Conservation (phyloP, 2,888 invertebrate genomes). For the Oasisia sp. region DNA sequence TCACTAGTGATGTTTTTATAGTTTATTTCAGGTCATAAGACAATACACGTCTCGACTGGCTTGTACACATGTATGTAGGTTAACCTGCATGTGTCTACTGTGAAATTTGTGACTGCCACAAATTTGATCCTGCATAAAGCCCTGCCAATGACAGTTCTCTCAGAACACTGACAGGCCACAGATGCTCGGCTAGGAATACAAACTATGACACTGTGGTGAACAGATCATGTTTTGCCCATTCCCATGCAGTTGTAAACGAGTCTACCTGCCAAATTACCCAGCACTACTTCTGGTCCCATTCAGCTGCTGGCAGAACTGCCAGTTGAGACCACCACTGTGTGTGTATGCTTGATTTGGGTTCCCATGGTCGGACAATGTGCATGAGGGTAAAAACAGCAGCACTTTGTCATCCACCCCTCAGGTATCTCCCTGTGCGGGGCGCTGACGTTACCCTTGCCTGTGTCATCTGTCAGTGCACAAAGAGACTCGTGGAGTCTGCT, state of each 20-base stretch:
- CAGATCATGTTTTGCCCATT: background rate
- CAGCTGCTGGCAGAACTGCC: background rate
- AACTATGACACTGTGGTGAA: background rate
- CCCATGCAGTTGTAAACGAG: background rate
- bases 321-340: background rate
- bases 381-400: background rate
- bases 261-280: background rate
- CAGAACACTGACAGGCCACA: background rate
- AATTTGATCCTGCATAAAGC: too few relatives aligned
- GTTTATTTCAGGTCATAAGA: too few relatives aligned
- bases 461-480: background rate
- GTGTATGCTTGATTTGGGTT: slow-evolving; percentile 5
- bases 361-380: background rate
- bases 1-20: too few relatives aligned
- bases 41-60: too few relatives aligned
- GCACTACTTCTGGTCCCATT: background rate
- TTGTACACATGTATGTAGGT: too few relatives aligned
- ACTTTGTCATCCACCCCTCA: background rate
- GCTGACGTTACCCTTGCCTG: background rate
- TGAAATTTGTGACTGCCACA: too few relatives aligned
- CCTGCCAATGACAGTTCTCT: background rate
- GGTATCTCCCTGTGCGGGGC: background rate
- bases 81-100: too few relatives aligned
- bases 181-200: background rate
- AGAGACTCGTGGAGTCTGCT: background rate